Evolutionary conservation across 2,113 vertebrate genomes (phyloP).

Genomic region (Empidonax traillii): DNA sequence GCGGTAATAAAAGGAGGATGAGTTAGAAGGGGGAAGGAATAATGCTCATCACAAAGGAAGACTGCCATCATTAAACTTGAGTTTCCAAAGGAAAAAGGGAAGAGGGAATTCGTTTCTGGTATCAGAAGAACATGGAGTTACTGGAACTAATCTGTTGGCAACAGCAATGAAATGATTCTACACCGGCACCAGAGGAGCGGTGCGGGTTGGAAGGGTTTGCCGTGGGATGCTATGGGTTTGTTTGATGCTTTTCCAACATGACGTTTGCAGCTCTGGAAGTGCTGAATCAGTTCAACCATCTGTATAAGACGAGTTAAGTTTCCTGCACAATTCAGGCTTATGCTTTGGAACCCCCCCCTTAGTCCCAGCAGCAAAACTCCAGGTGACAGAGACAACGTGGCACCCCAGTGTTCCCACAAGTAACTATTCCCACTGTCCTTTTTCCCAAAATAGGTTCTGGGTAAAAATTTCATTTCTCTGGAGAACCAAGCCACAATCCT

Average conservation of each 20-base stretch:
- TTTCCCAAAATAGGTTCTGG: background rate
- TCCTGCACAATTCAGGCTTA: background rate
- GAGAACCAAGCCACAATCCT: background rate
- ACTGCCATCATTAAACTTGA: background rate
- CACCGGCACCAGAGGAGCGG: fast-evolving
- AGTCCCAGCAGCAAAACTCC: background rate
- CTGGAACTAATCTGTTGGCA: background rate
- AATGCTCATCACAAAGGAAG: background rate
- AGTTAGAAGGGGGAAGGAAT: background rate
- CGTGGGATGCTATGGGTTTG: fast-evolving
- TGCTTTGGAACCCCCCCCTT: background rate
- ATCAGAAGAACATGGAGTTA: background rate
- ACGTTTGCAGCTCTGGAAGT: fast-evolving
- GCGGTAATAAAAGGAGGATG: background rate
- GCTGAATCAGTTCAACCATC: fast-evolving
- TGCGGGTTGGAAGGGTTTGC: background rate
- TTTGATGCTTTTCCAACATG: fast-evolving
- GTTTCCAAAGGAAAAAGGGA: background rate
- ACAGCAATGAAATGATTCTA: fast-evolving
- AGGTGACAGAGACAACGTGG: background rate
- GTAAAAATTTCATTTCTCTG: background rate
- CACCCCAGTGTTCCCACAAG: background rate
- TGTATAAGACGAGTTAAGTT: fast-evolving
- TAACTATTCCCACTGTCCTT: background rate
- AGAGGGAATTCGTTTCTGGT: background rate